These are phyloP conservation scores for Pasiphila rectangulata DNA, from an alignment of 2,888 invertebrate species.

Conservation along the genomic window DNA sequence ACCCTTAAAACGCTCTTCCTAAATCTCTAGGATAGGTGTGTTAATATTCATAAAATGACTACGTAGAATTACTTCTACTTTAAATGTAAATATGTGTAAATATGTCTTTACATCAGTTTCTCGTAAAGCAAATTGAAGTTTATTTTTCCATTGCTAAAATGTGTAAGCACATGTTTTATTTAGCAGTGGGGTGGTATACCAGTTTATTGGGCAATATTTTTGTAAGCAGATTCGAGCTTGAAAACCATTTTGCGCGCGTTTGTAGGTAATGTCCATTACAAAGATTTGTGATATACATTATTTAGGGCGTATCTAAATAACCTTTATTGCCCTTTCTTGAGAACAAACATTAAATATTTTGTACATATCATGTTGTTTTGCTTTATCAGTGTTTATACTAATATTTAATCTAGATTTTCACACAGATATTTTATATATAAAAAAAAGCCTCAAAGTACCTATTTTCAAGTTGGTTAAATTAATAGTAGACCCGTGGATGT, in stretches of 20 bases:
- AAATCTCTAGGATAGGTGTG: too few species aligned
- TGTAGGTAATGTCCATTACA: slow-evolving; percentile 21
- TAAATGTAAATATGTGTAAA: too few species aligned
- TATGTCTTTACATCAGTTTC: neutral
- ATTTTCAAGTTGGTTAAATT: too few species aligned
- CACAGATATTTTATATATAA: too few species aligned
- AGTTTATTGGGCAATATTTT: slow-evolving; percentile 4
- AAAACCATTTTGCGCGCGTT: slow-evolving; percentile 18
- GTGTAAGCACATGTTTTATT: slow-evolving; percentile 2
- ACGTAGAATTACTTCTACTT: too few species aligned
- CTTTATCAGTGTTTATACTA: too few species aligned
- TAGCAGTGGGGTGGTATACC: too few species aligned
- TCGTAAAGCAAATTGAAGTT: neutral
- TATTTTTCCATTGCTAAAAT: slow-evolving; percentile 1
- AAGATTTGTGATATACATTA: slow-evolving; percentile 29
- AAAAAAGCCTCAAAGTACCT: too few species aligned
- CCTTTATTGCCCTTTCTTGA: slow-evolving; percentile 10
- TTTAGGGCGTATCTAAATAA: slow-evolving; percentile 21
- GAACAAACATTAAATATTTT: slow-evolving; percentile 5
- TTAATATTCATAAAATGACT: too few species aligned
- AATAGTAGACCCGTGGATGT: too few species aligned
- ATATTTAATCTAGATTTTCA: too few species aligned
- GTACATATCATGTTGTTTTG: neutral
- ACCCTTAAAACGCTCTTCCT: too few species aligned
- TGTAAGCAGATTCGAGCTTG: slow-evolving; percentile 3